Evolutionary conservation across 1,140 invertebrate genomes (phyloP).

Genomic region (Tribolium madens): DNA sequence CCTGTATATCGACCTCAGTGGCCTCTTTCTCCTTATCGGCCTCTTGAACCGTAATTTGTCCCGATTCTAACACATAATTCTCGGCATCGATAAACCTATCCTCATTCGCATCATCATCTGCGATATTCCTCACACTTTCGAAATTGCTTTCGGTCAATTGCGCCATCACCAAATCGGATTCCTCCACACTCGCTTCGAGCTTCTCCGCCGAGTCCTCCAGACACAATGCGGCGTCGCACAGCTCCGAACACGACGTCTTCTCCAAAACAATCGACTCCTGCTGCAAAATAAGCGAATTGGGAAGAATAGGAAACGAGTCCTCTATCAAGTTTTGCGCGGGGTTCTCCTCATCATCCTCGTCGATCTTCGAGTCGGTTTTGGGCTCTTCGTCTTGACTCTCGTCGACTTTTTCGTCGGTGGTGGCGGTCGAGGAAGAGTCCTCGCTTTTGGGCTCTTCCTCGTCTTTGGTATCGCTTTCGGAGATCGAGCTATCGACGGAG

Average conservation of each 20-base stretch:
- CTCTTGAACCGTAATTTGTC: constrained; percentile 61
- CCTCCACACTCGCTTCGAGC: constrained; percentile 64
- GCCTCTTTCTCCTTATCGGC: constrained; percentile 56
- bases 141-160: constrained; percentile 58
- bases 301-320: constrained; percentile 59
- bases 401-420: constrained; percentile 18
- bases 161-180: constrained; percentile 63
- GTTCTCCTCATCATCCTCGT: constrained; percentile 9
- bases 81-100: constrained; percentile 66
- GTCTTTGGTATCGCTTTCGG: neutral
- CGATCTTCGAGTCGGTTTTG: constrained; percentile 8
- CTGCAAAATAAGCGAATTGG: constrained; percentile 63
- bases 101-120: constrained; percentile 64
- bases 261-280: constrained; percentile 61
- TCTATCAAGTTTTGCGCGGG: neutral
- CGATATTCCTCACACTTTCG: constrained; percentile 55
- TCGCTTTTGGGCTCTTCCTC: constrained; percentile 1
- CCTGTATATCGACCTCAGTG: constrained; percentile 61
- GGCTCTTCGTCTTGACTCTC: constrained; percentile 26
- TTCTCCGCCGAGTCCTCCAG: constrained; percentile 60
- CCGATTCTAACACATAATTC: constrained; percentile 66
- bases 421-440: neutral
- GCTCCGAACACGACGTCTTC: constrained; percentile 54
- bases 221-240: constrained; percentile 49
- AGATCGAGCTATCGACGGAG: constrained; percentile 24